Base-by-base conservation (phyloP, 2,888 invertebrate genomes). In the Spilarctia lutea region DNA sequence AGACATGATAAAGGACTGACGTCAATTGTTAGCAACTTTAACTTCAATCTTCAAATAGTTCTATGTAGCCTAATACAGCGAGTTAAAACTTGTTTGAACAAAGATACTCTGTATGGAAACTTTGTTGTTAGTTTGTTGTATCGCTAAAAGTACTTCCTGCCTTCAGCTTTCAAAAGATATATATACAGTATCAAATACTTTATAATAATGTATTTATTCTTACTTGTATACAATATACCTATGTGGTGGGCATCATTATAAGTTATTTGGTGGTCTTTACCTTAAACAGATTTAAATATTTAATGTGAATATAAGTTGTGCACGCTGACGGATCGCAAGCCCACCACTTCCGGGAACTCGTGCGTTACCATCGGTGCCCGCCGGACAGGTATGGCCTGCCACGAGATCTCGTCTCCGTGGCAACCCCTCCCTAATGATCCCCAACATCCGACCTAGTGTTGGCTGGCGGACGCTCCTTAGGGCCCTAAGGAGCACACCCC, bases 71-170 rank as follows among this genome's bases (percentile, higher is more conserved):
- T 69, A 70, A 69, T 63, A 65, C 42, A 69, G 45, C 30, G 30
- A 76, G 73, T 70, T 73, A 69, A 75, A 73, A 73, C 35, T 72
- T 67, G 33, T 76, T 67, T 45, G 24, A 39, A 68, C 72, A 39
- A 66, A 72, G 63, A 69, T 71, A 16, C 33, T 39, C 35, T 35
- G 56, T 60, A 42, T 67, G 52, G 65, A 63, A 70, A 71, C 63
- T 71, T 71, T n/a, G 63, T 60, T 67, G 60, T 35, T 63, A 39
- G 63, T 63, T 68, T 45, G 35, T 75, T 67, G 70, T 71, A 7
- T 30, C 52, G 65, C 30, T 74, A 71, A 70, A 67, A 66, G 45
- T 39, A 60, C 6, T 65, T 60, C 13, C 10, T 30, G 13, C 35
- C 39, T 70, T 52, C 20, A 13, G 65, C 24, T 45, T 69, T 69